Evolutionary conservation across 1,140 invertebrate genomes (phyloP), one percentile per base, ranked within the genome.

Genomic region (Tetramorium alpestre): DNA sequence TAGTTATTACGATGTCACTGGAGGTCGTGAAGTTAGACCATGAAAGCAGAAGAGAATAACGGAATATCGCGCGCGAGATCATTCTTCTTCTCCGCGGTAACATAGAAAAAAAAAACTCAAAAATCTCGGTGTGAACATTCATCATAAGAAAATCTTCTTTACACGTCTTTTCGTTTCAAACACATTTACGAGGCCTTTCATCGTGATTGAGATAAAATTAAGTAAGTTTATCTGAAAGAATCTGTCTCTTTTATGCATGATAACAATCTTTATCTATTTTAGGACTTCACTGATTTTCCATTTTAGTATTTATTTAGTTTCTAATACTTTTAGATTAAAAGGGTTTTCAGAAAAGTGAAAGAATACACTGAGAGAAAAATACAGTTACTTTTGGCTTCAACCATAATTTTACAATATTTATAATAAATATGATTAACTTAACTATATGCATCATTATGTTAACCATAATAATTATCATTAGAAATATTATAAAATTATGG

Each of bases 1-100:
- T 89, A 89, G 89, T 90, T 90, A 89, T 87, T 87, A 60, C 38
- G 38, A 75, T 58, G 84, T 81, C 69, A 54, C 11, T 28, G 25
- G 54, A 89, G 62, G 69, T 89, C 65, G 80, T 16, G 25, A 54
- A 87, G 87, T 82, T 82, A 77, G 49, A 82, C 44, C 25, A 51
- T 10, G 47, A 81, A 76, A 72, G n/a, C 18, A 80, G 54, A 56
- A 64, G 11, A 54, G 51, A 60, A 38, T 60, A 58, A 58, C 67
- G 49, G n/a, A 47, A 80, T 85, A 8, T n/a, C 60, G 10, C 18
- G 22, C 5, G 28, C 28, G 13, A 41, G 33, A 11, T 65, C 25
- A 11, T 6, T 64, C 18, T 8, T 58, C 41, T 44, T 69, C 38
- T 6, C 5, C n/a, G 11, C 18, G 2, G 5, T 56, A 16, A 67